A percentile compares a stretch with the other conserved stretches of the same genome.
These are phyloP conservation scores for Drosophila mimica DNA, from an alignment of 2,888 invertebrate genomes.

Conservation along the genomic window DNA sequence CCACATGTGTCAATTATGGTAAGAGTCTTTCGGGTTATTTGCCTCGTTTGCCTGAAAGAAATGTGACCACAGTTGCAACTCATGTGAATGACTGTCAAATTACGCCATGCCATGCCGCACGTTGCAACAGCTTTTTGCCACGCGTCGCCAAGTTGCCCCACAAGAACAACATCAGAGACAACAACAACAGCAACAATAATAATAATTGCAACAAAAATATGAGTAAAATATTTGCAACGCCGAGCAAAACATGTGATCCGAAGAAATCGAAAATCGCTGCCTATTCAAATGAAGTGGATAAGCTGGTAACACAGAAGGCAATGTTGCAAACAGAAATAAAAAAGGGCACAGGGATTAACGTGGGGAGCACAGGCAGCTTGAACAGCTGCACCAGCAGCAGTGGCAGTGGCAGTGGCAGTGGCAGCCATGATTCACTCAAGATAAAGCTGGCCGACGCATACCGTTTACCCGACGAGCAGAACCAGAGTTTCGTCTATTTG, in stretches of 20 bases:
- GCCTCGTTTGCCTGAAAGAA: slow-evolving; percentile 8
- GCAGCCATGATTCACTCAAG: slow-evolving; percentile 29
- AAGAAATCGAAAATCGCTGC: not conserved
- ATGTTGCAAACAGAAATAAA: not conserved
- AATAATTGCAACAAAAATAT: not conserved
- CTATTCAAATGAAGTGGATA: not conserved
- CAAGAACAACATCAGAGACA: slow-evolving; percentile 2
- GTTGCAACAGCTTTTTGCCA: slow-evolving; percentile 43
- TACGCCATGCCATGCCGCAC: not conserved
- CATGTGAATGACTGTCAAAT: not conserved
- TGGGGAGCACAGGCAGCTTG: slow-evolving; percentile 3
- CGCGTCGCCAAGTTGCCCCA: slow-evolving; percentile 43
- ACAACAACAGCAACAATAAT: not conserved
- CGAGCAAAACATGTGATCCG: slow-evolving; percentile 20
- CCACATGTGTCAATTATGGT: slow-evolving; percentile 21
- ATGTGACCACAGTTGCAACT: not conserved
- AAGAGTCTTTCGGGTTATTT: not conserved
- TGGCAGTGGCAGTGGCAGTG: slow-evolving; percentile 7
- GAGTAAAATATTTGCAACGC: not conserved
- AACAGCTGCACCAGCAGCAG: slow-evolving; percentile 14
- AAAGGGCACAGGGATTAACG: not conserved
- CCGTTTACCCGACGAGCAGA: slow-evolving; percentile 43
- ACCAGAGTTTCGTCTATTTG: slow-evolving; percentile 64
- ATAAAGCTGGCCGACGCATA: slow-evolving; percentile 36
- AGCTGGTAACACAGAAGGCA: not conserved